These are phyloP conservation scores for Bombus pyrosoma DNA, from an alignment of 1,140 invertebrate species.

Conservation along the genomic window DNA sequence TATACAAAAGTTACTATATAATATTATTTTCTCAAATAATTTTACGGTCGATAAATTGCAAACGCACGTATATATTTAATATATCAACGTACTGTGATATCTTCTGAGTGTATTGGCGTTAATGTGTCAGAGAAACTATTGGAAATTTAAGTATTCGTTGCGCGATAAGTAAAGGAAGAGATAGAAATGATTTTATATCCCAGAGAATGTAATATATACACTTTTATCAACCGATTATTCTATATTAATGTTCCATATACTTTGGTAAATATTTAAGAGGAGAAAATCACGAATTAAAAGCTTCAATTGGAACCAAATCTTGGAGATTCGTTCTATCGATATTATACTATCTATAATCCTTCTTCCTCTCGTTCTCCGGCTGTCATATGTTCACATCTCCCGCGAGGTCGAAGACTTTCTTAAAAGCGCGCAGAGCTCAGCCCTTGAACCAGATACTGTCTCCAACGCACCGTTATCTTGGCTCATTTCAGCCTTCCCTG, in stretches of 20 bases:
- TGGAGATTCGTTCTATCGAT: background rate
- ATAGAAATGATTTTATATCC: too few species aligned
- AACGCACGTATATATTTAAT: too few species aligned
- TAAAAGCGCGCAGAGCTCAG: slow-evolving; percentile 32
- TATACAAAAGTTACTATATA: too few species aligned
- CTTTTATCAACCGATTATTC: too few species aligned
- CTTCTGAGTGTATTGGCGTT: too few species aligned
- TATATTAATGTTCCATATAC: background rate
- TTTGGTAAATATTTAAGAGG: background rate
- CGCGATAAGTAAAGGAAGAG: too few species aligned
- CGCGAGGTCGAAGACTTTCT: slow-evolving; percentile 41
- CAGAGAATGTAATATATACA: too few species aligned
- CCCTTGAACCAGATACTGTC: slow-evolving; percentile 48
- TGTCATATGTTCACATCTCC: background rate
- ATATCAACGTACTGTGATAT: too few species aligned
- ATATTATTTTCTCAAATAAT: too few species aligned
- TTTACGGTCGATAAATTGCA: too few species aligned
- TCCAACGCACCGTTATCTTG: slow-evolving; percentile 42
- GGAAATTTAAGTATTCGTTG: too few species aligned
- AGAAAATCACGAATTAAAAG: background rate
- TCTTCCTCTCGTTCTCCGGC: background rate
- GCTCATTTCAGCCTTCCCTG: slow-evolving; percentile 17
- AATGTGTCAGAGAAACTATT: too few species aligned
- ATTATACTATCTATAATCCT: background rate
- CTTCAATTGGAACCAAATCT: accelerated